Evolutionary conservation across 2,888 invertebrate genomes (phyloP).

Genomic region (Chirona hameri): DNA sequence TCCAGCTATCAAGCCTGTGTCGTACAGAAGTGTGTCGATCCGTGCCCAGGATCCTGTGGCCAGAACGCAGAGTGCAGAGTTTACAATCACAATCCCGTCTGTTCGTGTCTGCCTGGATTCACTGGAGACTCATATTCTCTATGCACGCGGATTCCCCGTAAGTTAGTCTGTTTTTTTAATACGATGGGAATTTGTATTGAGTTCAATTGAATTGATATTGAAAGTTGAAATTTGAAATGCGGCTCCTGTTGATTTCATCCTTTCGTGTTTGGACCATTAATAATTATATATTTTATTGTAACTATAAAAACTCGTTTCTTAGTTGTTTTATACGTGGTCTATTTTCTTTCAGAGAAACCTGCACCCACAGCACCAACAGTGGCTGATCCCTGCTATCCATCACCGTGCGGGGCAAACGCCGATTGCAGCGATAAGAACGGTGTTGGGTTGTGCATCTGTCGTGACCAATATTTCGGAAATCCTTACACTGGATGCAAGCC

Average conservation of each 20-base stretch:
- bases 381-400: slow-evolving; percentile 51
- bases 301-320: no score
- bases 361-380: no score
- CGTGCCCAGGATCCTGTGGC: no score
- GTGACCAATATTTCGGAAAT: slow-evolving; percentile 66
- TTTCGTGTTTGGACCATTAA: no score
- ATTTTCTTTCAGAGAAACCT: no score
- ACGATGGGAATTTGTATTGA: no score
- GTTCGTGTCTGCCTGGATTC: slow-evolving; percentile 73
- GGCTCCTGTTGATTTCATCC: no score
- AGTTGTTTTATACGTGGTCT: no score
- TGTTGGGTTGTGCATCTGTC: slow-evolving; percentile 69
- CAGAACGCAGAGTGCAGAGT: slow-evolving; percentile 76
- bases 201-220: no score
- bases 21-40: slow-evolving; percentile 69
- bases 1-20: slow-evolving; percentile 78
- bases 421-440: slow-evolving; percentile 39
- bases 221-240: no score
- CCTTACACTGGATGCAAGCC: slow-evolving; percentile 73
- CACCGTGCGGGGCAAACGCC: slow-evolving; percentile 72
- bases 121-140: slow-evolving; percentile 75
- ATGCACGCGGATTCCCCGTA: slow-evolving; percentile 53
- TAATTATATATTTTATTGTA: no score
- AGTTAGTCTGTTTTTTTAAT: neutral
- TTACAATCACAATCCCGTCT: slow-evolving; percentile 65